Evolutionary conservation across 2,797 vertebrate species (phyloP).

Genomic region (Nothura maculosa): DNA sequence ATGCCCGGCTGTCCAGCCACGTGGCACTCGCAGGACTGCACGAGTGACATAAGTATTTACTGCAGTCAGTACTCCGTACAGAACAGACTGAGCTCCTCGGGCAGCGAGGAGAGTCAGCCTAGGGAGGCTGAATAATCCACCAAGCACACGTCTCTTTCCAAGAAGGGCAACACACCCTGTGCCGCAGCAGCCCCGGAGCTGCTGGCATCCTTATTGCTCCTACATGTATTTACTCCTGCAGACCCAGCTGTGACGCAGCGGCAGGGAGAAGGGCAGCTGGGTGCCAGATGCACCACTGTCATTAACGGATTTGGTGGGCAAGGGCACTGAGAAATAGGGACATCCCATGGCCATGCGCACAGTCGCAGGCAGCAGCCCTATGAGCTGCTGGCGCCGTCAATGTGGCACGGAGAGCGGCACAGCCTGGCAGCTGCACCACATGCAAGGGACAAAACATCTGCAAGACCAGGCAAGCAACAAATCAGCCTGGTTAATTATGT

Average conservation of each 20-base stretch:
- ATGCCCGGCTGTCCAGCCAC: too few species aligned
- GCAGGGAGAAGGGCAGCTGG: not conserved
- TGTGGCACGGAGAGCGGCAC: not conserved
- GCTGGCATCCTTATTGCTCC: not conserved
- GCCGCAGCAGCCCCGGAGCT: rapidly evolving
- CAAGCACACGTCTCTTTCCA: too few species aligned
- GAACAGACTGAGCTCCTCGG: not conserved
- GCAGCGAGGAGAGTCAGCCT: not conserved
- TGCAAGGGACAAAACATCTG: not conserved
- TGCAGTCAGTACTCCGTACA: not conserved
- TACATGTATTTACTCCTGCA: not conserved
- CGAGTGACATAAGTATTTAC: too few species aligned
- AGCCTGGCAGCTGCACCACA: rapidly evolving
- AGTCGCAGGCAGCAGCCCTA: not conserved
- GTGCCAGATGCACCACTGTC: not conserved
- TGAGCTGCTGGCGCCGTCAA: not conserved
- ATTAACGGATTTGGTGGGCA: not conserved
- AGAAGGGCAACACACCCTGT: not conserved
- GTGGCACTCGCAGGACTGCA: not conserved
- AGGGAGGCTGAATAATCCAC: too few species aligned
- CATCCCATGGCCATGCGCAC: not conserved
- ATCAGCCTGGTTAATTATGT: conserved; percentile 27
- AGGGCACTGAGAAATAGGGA: not conserved
- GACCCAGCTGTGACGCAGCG: rapidly evolving
- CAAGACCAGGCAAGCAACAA: not conserved